These are phyloP conservation scores for Eurystomus glaucurus DNA, from an alignment of 2,797 vertebrate species.

Conservation along the genomic window DNA sequence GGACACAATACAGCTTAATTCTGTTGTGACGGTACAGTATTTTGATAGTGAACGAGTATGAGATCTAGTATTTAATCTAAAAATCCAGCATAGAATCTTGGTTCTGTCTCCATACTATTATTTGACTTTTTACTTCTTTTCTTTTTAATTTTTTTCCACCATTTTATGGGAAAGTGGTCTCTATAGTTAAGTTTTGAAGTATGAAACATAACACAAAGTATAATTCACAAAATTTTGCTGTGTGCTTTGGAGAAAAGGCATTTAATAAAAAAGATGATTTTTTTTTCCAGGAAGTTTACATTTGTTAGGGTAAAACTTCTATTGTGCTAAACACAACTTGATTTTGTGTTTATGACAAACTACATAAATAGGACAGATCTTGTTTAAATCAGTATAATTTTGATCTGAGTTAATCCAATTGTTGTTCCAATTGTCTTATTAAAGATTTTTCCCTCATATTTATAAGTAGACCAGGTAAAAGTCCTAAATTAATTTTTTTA, in stretches of 20 bases:
- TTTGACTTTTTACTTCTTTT: neutral
- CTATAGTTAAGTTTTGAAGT: neutral
- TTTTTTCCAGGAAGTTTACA: neutral
- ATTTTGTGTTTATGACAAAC: neutral
- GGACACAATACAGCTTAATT: neutral
- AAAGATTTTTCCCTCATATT: neutral
- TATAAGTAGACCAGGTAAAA: neutral
- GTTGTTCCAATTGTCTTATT: neutral
- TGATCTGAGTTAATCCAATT: neutral
- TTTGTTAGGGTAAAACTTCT: neutral
- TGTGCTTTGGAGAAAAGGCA: neutral
- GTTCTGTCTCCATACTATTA: neutral
- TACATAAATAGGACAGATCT: neutral
- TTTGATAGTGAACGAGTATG: neutral
- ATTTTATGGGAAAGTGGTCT: neutral
- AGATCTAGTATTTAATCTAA: neutral
- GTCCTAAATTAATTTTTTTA: neutral
- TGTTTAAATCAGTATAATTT: neutral
- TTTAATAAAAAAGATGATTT: neutral
- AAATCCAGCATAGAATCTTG: neutral
- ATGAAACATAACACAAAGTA: neutral
- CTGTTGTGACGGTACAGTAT: neutral
- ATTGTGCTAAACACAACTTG: neutral
- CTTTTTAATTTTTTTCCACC: neutral
- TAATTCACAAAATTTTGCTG: neutral